These are phyloP conservation scores for Proisotoma minuta DNA, from an alignment of 2,888 invertebrate species.

Conservation along the genomic window DNA sequence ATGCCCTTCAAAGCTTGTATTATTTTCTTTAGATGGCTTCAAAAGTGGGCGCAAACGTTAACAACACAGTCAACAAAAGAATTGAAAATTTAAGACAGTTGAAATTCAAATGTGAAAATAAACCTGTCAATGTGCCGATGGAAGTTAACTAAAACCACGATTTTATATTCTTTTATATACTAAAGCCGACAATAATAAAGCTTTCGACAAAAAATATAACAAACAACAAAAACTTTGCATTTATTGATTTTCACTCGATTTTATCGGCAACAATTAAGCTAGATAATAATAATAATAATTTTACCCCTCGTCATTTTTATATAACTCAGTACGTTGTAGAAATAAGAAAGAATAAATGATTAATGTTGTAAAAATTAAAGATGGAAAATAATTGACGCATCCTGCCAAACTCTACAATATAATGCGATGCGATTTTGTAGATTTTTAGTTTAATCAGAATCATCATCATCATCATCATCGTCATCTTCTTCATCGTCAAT, in stretches of 20 bases:
- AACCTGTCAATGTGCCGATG: not conserved
- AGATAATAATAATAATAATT: no score
- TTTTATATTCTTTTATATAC: not conserved
- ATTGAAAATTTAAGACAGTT: constrained; percentile 23
- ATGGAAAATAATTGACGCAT: no score
- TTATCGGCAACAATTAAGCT: no score
- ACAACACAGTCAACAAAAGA: constrained; percentile 29
- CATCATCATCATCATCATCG: constrained; percentile 23
- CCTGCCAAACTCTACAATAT: no score
- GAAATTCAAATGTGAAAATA: constrained; percentile 13
- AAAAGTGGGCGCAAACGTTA: constrained; percentile 36
- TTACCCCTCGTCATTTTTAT: no score
- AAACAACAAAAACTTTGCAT: no score
- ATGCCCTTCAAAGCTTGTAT: not conserved
- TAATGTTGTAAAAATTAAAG: no score
- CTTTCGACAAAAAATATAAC: not conserved
- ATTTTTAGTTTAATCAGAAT: no score
- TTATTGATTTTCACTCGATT: no score
- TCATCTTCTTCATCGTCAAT: constrained; percentile 43
- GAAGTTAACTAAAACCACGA: constrained; percentile 1
- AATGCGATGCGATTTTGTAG: no score
- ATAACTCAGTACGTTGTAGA: no score
- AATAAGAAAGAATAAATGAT: no score
- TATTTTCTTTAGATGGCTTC: constrained; percentile 35
- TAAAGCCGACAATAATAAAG: not conserved